Evolutionary conservation across 2,888 invertebrate species (phyloP).

Genomic region (Rotaria sp.): DNA sequence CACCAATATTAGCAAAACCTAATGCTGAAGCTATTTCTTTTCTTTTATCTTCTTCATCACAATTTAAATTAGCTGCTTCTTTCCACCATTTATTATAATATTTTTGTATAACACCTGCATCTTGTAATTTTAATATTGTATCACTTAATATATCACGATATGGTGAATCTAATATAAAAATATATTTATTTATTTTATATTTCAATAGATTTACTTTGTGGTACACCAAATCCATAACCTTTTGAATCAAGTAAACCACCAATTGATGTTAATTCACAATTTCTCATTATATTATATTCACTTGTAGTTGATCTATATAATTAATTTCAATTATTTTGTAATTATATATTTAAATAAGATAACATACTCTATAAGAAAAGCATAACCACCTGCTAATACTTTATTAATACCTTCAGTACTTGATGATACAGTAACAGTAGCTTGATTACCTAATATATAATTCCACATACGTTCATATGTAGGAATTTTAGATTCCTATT

Average conservation of each 20-base stretch:
- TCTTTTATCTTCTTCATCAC: constrained; percentile 60
- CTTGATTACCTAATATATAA: neutral
- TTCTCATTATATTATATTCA: constrained; percentile 56
- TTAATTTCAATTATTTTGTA: neutral
- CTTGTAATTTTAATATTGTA: constrained; percentile 85
- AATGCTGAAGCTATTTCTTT: constrained; percentile 64
- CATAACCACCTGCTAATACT: neutral
- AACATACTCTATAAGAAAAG: constrained; percentile 26
- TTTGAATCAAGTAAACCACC: constrained; percentile 83
- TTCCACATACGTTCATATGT: constrained; percentile 23
- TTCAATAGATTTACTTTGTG: neutral
- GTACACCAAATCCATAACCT: constrained; percentile 57
- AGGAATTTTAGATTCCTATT: neutral
- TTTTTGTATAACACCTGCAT: constrained; percentile 66
- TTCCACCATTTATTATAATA: constrained; percentile 98
- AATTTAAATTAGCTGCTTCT: constrained; percentile 65
- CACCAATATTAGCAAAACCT: constrained; percentile 39
- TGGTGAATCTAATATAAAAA: constrained; percentile 64
- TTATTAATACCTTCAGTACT: neutral
- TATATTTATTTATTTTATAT: too few species aligned
- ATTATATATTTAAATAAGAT: too few species aligned
- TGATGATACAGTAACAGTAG: neutral
- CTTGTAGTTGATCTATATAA: constrained; percentile 49
- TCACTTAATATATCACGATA: constrained; percentile 92
- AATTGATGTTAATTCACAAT: constrained; percentile 73